Percentiles rank a stretch among this genome's conserved stretches.
Conservation (phyloP, 2,113 vertebrate genomes). For the Pituophis catenifer region DNA sequence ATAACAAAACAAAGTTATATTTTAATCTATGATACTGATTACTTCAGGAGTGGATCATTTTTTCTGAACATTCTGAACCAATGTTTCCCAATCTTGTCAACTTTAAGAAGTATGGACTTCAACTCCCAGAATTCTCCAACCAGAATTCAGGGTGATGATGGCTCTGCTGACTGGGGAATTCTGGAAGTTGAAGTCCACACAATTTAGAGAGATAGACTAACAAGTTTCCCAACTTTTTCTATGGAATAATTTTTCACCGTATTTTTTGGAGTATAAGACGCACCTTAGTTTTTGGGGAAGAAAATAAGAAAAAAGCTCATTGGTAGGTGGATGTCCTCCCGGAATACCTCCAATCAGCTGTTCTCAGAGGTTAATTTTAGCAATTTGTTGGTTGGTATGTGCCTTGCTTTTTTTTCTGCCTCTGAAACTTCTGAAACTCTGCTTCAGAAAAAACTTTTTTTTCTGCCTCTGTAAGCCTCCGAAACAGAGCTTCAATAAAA, state of each 20-base stretch:
- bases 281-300: too few species aligned
- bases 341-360: too few species aligned
- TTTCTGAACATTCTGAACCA: not conserved
- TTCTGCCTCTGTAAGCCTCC: too few species aligned
- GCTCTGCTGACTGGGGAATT: not conserved
- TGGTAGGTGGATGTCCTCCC: too few species aligned
- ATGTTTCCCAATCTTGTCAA: not conserved
- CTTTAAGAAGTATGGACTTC: not conserved
- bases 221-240: not conserved
- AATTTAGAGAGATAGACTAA: not conserved
- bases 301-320: too few species aligned
- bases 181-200: not conserved
- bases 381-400: too few species aligned
- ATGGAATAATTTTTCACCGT: not conserved
- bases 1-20: not conserved
- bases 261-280: too few species aligned
- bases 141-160: not conserved
- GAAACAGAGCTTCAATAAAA: too few species aligned
- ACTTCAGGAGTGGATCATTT: not conserved
- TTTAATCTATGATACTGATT: not conserved
- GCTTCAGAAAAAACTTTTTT: too few species aligned
- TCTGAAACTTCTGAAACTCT: too few species aligned
- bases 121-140: not conserved
- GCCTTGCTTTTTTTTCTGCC: too few species aligned
- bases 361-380: too few species aligned